phyloP scores from a whole-genome alignment of 2,797 vertebrate species.

The Muscicapa comitata region DNA sequence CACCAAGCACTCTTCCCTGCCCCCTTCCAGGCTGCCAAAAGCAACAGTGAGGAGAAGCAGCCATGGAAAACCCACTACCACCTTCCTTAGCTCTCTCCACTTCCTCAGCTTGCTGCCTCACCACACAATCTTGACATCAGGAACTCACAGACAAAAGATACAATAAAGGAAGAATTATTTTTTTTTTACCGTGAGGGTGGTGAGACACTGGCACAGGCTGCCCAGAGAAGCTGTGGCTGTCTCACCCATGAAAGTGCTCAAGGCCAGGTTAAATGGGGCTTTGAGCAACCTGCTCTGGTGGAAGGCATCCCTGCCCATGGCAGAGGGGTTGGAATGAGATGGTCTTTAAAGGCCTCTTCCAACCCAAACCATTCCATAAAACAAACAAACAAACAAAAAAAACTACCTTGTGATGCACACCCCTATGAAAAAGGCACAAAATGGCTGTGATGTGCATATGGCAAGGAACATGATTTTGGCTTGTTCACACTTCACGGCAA shows the following conservation, averaged over 20 bases:
- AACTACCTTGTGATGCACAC: neutral
- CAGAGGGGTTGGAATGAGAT: accelerated
- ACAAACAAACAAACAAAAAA: neutral
- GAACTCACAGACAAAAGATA: neutral
- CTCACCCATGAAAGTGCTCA: neutral
- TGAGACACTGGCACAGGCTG: neutral
- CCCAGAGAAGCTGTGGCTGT: neutral
- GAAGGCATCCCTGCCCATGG: neutral
- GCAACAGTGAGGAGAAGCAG: neutral
- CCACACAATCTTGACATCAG: neutral
- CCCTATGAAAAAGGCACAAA: neutral
- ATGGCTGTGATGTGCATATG: accelerated
- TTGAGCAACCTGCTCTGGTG: neutral
- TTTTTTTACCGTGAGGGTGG: neutral
- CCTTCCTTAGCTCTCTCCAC: neutral
- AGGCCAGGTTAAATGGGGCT: neutral
- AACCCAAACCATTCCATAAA: neutral
- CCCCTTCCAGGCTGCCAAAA: neutral
- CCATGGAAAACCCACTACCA: neutral
- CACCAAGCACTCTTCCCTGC: neutral
- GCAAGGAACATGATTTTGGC: neutral
- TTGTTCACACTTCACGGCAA: neutral
- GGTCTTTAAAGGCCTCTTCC: neutral
- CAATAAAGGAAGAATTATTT: neutral
- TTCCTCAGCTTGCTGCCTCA: neutral